phyloP scores from a whole-genome alignment of 2,113 vertebrate genomes.

The Peromyscus californicus region DNA sequence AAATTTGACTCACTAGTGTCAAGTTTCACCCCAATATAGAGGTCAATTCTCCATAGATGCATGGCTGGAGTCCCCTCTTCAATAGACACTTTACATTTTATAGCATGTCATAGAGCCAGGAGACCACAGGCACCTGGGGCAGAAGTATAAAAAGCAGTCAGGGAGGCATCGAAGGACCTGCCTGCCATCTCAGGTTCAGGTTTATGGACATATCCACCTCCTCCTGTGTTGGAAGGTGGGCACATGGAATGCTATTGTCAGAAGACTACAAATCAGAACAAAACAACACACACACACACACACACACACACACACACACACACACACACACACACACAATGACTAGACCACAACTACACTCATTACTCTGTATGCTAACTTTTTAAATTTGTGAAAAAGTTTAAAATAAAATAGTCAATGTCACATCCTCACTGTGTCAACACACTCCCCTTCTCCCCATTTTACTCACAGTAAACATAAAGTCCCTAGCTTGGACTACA shows the following conservation, averaged over 20 bases:
- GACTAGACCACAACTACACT: not conserved
- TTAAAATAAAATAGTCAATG: not conserved
- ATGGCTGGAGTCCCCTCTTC: not conserved
- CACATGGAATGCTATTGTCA: not conserved
- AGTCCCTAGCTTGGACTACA: too few species aligned
- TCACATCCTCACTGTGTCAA: not conserved
- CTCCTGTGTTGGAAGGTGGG: not conserved
- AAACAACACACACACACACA: not conserved
- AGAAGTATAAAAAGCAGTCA: not conserved
- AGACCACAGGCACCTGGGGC: too few species aligned
- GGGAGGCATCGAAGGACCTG: not conserved
- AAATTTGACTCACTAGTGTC: not conserved
- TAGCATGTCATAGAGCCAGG: not conserved
- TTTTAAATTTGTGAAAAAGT: not conserved
- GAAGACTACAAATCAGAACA: not conserved
- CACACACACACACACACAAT: not conserved
- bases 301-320: too few species aligned
- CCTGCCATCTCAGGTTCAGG: not conserved
- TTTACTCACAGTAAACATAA: not conserved
- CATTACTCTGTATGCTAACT: not conserved
- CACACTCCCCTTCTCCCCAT: not conserved
- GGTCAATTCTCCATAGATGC: not conserved
- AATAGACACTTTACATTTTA: too few species aligned
- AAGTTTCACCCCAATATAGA: not conserved
- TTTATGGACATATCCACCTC: not conserved